Evolutionary conservation across 2,113 vertebrate genomes (phyloP).

Genomic region (Empidonax traillii): DNA sequence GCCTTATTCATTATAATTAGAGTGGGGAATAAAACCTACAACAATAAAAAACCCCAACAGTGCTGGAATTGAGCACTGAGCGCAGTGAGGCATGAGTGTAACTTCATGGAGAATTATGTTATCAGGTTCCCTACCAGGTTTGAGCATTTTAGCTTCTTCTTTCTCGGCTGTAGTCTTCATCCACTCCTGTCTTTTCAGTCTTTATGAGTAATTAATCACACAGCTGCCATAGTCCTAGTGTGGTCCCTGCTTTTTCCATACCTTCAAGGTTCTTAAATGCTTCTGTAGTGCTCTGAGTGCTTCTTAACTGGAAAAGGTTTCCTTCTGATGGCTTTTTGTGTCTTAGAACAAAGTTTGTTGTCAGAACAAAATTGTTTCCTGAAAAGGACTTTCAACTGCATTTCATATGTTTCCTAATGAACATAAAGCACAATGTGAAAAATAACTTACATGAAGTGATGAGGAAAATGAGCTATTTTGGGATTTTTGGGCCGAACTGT

Average conservation of each 20-base stretch:
- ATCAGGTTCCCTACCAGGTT: not conserved
- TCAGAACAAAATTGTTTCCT: not conserved
- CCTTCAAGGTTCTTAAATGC: not conserved
- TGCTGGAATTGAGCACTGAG: not conserved
- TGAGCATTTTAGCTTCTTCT: not conserved
- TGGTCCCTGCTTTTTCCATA: not conserved
- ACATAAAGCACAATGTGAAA: not conserved
- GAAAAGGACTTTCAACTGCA: not conserved
- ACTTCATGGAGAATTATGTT: not conserved
- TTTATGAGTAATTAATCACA: slow-evolving; percentile 4
- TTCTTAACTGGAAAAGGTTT: not conserved
- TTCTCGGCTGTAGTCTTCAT: not conserved
- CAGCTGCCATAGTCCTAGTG: not conserved
- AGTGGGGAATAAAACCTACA: not conserved
- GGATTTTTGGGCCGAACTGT: not conserved
- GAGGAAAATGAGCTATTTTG: not conserved
- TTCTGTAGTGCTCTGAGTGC: not conserved
- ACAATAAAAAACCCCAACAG: not conserved
- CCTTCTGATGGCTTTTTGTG: not conserved
- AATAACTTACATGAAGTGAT: not conserved
- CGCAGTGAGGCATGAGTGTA: not conserved
- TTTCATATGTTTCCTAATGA: not conserved
- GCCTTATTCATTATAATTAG: slow-evolving; percentile 17
- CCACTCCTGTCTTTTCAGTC: not conserved
- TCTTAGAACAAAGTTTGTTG: not conserved